These are phyloP conservation scores for Idaea dimidiata DNA, from an alignment of 2,888 invertebrate species.

Conservation along the genomic window DNA sequence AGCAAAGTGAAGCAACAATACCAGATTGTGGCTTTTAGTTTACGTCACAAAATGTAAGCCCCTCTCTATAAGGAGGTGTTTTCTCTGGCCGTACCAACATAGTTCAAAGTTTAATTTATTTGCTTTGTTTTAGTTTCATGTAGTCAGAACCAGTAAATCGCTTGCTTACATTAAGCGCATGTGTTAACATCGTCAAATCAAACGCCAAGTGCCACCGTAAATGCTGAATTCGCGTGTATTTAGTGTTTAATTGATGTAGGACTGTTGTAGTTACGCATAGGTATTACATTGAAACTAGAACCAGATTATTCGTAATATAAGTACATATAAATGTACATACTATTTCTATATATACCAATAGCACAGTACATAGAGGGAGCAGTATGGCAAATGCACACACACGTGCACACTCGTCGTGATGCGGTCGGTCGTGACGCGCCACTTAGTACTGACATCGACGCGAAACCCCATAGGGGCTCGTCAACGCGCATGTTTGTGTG, in stretches of 20 bases:
- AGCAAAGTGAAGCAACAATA: slow-evolving; percentile 14
- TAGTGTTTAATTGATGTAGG: neutral
- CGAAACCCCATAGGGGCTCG: too few species aligned
- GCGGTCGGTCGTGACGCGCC: too few species aligned
- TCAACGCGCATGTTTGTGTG: too few species aligned
- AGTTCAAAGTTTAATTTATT: slow-evolving; percentile 31
- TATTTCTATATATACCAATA: too few species aligned
- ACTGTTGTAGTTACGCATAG: too few species aligned
- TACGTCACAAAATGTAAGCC: slow-evolving; percentile 19
- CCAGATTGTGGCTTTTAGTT: slow-evolving; percentile 15
- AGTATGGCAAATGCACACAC: too few species aligned
- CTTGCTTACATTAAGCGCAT: slow-evolving; percentile 9
- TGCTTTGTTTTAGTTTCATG: slow-evolving; percentile 25
- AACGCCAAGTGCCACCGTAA: neutral
- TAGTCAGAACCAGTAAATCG: slow-evolving; percentile 17
- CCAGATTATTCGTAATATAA: neutral
- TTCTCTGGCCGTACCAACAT: slow-evolving; percentile 18
- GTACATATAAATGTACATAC: too few species aligned
- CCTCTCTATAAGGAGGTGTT: slow-evolving; percentile 20
- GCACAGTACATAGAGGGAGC: too few species aligned
- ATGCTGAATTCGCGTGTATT: neutral
- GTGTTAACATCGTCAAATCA: neutral
- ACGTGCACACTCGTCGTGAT: too few species aligned
- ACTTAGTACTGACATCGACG: too few species aligned
- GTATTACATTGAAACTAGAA: neutral